Evolutionary conservation across 2,888 invertebrate genomes (phyloP), one percentile per base, ranked within the genome.

Genomic region (Ecliptopera silaceata): DNA sequence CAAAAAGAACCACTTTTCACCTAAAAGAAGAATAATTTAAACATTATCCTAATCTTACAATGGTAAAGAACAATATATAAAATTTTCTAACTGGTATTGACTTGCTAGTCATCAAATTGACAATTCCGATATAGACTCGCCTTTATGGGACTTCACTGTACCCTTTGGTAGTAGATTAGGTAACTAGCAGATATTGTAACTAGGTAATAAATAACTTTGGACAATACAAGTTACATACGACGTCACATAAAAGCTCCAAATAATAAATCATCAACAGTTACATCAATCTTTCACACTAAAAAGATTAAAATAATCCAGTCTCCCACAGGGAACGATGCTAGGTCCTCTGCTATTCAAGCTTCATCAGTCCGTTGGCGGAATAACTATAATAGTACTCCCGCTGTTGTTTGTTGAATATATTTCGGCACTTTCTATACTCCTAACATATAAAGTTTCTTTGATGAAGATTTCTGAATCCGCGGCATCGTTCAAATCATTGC

Each of bases 311-410:
- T 32, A 44, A 29, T 53, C 34, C 13, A 32, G 56, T 43, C 18
- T 64, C 38, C 57, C 59, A 36, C 59, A 66, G 59, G 66, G 63
- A 44, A 34, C 52, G 22, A 45, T 59, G 47, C 55, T 61, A 45
- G 60, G 55, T 55, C 64, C 64, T 41, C 29, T 48, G 10, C 55
- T 55, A 20, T 56, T 52, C 48, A 39, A 4, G 42, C 4, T 54
- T 48, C 57, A 32, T 90, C 90, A 91, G 75, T 90, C 90, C 0
- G 89, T 87, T 2, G 90, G 89, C 4, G 89, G 90, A 3, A 91
- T 82, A 0, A 88, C 75, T 3, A 91, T 90, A 1, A 91, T 90
- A 0, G 91, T 91, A 65, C 90, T 90, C 0, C 90, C 89, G 32
- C 87, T 85, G n/a, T 88, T 82, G 8, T 83, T 86, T 0, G 80